Evolutionary conservation across 2,113 vertebrate genomes (phyloP), one percentile per base, ranked within the genome.

Genomic region (Dissostichus mawsoni): DNA sequence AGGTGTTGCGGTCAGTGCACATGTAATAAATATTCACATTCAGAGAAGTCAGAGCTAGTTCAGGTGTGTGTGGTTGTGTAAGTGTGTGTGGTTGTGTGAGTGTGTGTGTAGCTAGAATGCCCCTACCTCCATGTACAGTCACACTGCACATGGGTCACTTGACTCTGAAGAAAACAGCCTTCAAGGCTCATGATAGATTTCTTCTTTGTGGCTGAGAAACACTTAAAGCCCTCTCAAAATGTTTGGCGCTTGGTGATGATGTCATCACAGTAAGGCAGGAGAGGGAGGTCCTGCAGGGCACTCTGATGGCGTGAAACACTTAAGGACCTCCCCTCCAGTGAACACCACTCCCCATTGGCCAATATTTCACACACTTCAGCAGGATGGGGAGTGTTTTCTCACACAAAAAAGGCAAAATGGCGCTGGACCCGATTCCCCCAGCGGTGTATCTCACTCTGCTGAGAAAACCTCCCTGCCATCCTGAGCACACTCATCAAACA

Each of bases 401-500:
- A 48, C 29, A n/a, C 29, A 47, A 59, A 80, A 80, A 85, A 82
- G 83, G 77, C 69, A 80, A 87, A 84, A 92, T 78, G 87, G 80
- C 76, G 80, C 78, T 64, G 4, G 1, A 45, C 52, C 80, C 33
- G 51, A 70, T 76, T 74, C 85, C 57, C 76, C 52, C 74, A 70
- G 61, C 67, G 66, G 47, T 58, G 74, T 66, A 84, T 79, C 76
- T 56, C 45, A 81, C 69, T 87, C 58, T 44, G 11, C 74, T 41
- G 41, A 29, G 5, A 76, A 57, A 73, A 73, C 76, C 71, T 50
- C 90, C 74, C 76, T 70, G 72, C 93, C 88, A 91, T 94, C 87
- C 95, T 95, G 95, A 95, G 93, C 81, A 78, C 92, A 94, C 76
- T 80, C 93, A 95, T 80, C 93, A 95, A 84, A 91, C 91, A 90